phyloP scores from a whole-genome alignment of 2,113 vertebrate species.

The Dipodomys ordii region DNA sequence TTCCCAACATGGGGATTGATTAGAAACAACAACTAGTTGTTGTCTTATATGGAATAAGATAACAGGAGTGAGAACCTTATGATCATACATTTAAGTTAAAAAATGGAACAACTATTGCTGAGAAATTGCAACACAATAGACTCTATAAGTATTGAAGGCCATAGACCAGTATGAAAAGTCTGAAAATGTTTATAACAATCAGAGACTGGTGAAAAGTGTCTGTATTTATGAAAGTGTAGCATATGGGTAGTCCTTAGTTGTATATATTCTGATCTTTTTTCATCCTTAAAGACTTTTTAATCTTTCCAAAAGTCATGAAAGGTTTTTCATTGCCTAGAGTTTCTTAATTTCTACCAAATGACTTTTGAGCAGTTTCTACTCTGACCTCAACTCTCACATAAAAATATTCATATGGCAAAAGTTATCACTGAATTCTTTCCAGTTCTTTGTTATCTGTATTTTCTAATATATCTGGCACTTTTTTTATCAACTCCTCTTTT shows the following conservation, averaged over 20 bases:
- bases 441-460: background rate
- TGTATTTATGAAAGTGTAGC: background rate
- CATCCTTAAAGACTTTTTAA: background rate
- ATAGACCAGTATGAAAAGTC: background rate
- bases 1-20: background rate
- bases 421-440: background rate
- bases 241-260: background rate
- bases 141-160: background rate
- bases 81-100: constrained; percentile 1
- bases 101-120: background rate
- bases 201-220: background rate
- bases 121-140: background rate
- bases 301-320: background rate
- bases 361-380: background rate
- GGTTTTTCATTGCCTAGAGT: background rate
- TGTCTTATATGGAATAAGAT: background rate
- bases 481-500: background rate
- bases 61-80: background rate
- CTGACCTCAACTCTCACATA: background rate
- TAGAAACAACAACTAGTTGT: background rate
- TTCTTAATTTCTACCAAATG: background rate
- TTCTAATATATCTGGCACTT: background rate
- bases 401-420: background rate
- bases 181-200: background rate
- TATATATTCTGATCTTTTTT: background rate